phyloP scores from a whole-genome alignment of 2,113 vertebrate genomes.

The Empidonax traillii region DNA sequence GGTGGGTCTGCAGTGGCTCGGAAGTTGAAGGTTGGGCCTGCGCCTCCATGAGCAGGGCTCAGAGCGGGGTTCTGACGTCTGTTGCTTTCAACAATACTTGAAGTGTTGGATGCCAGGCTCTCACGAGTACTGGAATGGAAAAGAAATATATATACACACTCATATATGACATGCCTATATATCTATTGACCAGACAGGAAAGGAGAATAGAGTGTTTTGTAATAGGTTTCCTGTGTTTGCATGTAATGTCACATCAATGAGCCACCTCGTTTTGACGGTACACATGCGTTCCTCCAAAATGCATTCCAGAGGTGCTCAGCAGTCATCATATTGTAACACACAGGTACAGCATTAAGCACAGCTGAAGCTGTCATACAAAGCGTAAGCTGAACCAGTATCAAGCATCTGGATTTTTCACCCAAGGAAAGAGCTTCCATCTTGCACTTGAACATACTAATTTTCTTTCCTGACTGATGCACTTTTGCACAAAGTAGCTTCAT shows the following conservation, averaged over 20 bases:
- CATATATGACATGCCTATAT: background rate
- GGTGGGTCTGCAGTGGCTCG: slow-evolving; percentile 86
- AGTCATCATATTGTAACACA: background rate
- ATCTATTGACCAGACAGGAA: slow-evolving; percentile 2
- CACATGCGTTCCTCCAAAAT: background rate
- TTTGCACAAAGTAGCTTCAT: background rate
- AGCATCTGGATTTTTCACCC: background rate
- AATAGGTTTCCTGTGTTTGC: slow-evolving; percentile 53
- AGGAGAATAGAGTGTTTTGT: slow-evolving; percentile 32
- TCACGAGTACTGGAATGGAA: slow-evolving; percentile 89
- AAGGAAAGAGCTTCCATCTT: background rate
- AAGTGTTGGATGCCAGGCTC: slow-evolving; percentile 98
- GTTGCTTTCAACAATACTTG: slow-evolving; percentile 97
- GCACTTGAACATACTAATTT: background rate
- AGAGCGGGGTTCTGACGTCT: slow-evolving; percentile 92
- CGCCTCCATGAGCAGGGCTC: slow-evolving; percentile 91
- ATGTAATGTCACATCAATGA: slow-evolving; percentile 7
- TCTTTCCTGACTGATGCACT: background rate
- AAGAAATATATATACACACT: slow-evolving; percentile 59
- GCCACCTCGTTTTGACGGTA: background rate
- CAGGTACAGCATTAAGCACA: background rate
- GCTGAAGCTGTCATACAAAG: background rate
- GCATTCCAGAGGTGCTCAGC: background rate
- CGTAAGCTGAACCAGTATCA: background rate
- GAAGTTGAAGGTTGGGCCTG: slow-evolving; percentile 88